phyloP scores from a whole-genome alignment of 2,113 vertebrate species.

The Malurus elegans region DNA sequence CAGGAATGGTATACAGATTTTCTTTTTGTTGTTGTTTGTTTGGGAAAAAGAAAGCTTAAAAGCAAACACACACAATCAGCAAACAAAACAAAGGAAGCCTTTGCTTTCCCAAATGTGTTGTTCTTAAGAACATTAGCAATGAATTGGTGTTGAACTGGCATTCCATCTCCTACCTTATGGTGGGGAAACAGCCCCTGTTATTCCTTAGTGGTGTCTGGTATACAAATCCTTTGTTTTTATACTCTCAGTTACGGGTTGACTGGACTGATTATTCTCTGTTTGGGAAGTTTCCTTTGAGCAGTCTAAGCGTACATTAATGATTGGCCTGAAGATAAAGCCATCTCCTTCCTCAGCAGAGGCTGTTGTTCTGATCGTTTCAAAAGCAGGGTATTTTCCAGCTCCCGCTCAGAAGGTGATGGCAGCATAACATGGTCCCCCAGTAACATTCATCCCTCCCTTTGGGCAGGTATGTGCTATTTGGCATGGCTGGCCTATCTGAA shows the following conservation, averaged over 20 bases:
- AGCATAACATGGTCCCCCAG: neutral
- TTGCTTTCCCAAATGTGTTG: neutral
- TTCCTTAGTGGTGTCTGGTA: neutral
- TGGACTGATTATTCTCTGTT: neutral
- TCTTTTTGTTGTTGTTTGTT: neutral
- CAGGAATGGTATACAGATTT: neutral
- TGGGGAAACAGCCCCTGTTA: neutral
- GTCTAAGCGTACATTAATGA: neutral
- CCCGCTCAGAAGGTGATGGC: rapidly evolving
- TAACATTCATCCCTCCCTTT: neutral
- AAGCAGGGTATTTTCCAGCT: rapidly evolving
- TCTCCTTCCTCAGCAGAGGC: neutral
- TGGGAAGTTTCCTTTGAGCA: neutral
- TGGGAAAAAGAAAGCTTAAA: neutral
- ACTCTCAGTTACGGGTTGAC: neutral
- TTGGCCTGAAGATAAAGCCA: neutral
- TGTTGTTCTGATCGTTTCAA: neutral
- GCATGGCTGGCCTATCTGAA: neutral
- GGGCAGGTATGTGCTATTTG: neutral
- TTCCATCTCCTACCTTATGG: neutral
- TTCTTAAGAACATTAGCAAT: neutral
- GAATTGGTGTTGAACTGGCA: neutral
- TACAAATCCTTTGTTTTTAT: neutral
- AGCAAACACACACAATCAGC: neutral
- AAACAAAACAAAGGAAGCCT: neutral